Percentiles rank a stretch among this genome's conserved stretches.
Conservation (phyloP, 2,888 invertebrate genomes). For the Melitaea athalia region DNA sequence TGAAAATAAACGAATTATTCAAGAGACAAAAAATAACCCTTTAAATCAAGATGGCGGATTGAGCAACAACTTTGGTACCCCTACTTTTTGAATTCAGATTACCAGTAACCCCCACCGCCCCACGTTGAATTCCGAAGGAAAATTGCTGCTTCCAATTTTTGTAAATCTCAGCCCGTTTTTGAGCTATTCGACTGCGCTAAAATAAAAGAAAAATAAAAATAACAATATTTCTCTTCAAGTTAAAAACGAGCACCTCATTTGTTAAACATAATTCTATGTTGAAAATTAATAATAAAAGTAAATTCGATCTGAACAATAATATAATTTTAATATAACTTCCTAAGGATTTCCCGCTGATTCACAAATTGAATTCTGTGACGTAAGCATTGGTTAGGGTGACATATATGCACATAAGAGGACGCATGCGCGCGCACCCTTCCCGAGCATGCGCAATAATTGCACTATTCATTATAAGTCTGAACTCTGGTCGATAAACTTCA, state of each 20-base stretch:
- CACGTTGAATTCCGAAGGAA: too few species aligned
- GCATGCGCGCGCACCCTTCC: slow-evolving; percentile 51
- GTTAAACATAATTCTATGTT: not conserved
- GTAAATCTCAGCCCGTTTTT: too few species aligned
- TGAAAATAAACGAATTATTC: too few species aligned
- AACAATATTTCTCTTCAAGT: too few species aligned
- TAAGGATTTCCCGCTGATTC: slow-evolving; percentile 59
- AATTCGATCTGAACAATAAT: not conserved
- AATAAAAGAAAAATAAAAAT: too few species aligned
- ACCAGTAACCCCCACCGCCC: too few species aligned
- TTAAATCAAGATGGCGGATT: too few species aligned
- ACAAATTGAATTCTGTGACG: slow-evolving; percentile 47
- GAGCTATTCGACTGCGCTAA: too few species aligned
- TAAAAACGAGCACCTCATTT: not conserved
- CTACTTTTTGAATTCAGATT: too few species aligned
- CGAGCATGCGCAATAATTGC: slow-evolving; percentile 50
- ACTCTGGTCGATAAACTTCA: slow-evolving; percentile 63
- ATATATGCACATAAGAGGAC: slow-evolving; percentile 44
- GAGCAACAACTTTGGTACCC: too few species aligned
- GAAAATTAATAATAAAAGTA: not conserved
- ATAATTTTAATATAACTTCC: slow-evolving; percentile 8
- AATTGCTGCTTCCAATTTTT: too few species aligned
- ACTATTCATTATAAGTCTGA: slow-evolving; percentile 41
- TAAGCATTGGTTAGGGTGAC: slow-evolving; percentile 45
- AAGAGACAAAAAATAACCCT: too few species aligned